Base-by-base conservation (phyloP, 2,888 invertebrate genomes). In the Eilema sororculum region DNA sequence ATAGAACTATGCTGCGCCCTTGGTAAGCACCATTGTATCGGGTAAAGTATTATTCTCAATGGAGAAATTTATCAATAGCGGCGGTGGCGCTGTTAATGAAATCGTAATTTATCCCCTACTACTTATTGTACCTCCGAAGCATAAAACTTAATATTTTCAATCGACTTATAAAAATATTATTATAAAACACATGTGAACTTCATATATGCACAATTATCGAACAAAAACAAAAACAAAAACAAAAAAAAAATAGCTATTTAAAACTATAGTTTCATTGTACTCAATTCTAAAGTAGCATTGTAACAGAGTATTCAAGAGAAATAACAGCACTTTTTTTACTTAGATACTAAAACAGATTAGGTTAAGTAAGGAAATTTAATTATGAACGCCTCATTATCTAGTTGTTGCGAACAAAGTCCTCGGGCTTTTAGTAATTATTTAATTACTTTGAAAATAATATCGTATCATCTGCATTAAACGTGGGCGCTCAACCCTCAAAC, bases 371-470 rank as follows among this genome's bases (percentile, higher is more conserved):
- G 56, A 63, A 68, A 60, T 30, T 56, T 69, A 69, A 60, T 69
- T 69, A 69, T 33, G 59, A 37, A 33, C 20, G 22, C 37, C 59
- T 68, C 58, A 65, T 65, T 52, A 46, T 52, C 24, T 65, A 52
- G 52, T 58, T 46, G 12, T 25, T 63, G 24, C 24, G 25, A 63
- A 33, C 46, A 61, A 65, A 65, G 56, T 28, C 10, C 37, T 56
- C 20, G 22, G 52, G 24, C 24, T 33, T 20, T 37, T 41, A 25
- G 22, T 60, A 37, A 22, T 60, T 80, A 67, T 67, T 68, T 67
- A 80, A 79, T 76, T 76, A 78, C 62, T 69, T 33, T 67, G 63
- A 71, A 74, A 66, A 69, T 69, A 72, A 57, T 65, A 68, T 71
- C 63, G 56, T 70, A 73, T 70, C 73, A 72, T 72, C 64, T 73